These are phyloP conservation scores for Monomorium pharaonis DNA, from an alignment of 1,140 invertebrate species.

Conservation along the genomic window DNA sequence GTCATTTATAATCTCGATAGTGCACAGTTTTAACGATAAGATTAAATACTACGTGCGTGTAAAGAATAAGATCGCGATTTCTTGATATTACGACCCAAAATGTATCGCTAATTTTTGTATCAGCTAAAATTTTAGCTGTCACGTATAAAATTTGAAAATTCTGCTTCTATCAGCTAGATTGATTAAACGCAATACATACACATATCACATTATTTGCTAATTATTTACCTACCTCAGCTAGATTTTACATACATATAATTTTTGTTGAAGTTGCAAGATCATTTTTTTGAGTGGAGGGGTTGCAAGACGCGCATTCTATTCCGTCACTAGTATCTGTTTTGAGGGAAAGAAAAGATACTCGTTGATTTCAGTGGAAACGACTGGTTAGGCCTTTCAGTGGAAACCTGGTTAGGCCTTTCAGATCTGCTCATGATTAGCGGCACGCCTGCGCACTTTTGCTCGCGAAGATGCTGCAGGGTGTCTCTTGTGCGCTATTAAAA, in stretches of 20 bases:
- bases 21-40: constrained; percentile 9
- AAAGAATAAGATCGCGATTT: constrained; percentile 27
- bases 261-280: too few species aligned
- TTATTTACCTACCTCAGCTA: too few species aligned
- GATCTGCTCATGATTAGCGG: constrained; percentile 11
- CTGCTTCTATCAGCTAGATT: too few species aligned
- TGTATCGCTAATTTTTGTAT: too few species aligned
- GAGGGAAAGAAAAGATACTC: neutral
- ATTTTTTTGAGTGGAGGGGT: too few species aligned
- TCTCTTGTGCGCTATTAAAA: constrained; percentile 76
- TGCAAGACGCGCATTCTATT: neutral
- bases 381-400: constrained; percentile 53
- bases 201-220: too few species aligned
- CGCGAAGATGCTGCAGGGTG: constrained; percentile 58
- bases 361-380: neutral
- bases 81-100: too few species aligned
- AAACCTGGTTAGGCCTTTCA: constrained; percentile 48
- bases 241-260: too few species aligned
- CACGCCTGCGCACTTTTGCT: constrained; percentile 44
- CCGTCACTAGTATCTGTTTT: constrained; percentile 52
- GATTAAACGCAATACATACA: too few species aligned
- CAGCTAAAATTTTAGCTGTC: too few species aligned
- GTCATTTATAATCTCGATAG: constrained; percentile 32
- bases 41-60: neutral
- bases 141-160: too few species aligned